These are phyloP conservation scores for Capreolus pygargus DNA, from an alignment of 2,113 vertebrate species.

Conservation along the genomic window DNA sequence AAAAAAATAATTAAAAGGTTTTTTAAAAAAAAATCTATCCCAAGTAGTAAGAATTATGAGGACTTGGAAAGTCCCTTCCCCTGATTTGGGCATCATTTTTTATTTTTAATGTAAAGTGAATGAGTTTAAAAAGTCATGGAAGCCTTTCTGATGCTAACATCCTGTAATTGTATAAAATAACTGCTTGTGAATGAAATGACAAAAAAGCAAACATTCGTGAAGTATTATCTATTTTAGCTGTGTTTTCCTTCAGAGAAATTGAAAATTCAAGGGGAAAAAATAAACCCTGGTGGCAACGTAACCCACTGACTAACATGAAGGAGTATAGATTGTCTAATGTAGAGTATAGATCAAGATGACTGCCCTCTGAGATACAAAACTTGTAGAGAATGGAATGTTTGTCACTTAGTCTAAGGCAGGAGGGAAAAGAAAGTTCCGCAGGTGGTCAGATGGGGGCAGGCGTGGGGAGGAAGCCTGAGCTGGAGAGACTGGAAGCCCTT, in stretches of 20 bases:
- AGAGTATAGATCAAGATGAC: neutral
- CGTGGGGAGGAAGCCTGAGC: neutral
- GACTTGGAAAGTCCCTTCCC: neutral
- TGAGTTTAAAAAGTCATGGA: neutral
- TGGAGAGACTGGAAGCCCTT: neutral
- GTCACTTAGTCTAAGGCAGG: neutral
- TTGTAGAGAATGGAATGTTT: neutral
- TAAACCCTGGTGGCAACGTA: neutral
- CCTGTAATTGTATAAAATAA: neutral
- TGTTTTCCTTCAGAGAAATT: conserved; percentile 5
- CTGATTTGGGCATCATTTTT: neutral
- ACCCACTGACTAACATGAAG: neutral
- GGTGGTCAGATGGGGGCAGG: neutral
- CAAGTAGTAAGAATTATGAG: neutral
- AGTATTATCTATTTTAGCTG: neutral
- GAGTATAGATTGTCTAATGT: neutral
- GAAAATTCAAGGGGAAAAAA: neutral
- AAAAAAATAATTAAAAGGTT: neutral
- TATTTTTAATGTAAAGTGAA: neutral
- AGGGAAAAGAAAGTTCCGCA: neutral
- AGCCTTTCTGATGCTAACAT: neutral
- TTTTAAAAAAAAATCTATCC: neutral
- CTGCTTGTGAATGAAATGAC: neutral
- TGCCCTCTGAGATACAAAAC: neutral
- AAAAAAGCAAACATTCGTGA: neutral